Evolutionary conservation across 2,797 vertebrate genomes (phyloP), one percentile per base, ranked within the genome.

Genomic region (Smutsia temminckii): DNA sequence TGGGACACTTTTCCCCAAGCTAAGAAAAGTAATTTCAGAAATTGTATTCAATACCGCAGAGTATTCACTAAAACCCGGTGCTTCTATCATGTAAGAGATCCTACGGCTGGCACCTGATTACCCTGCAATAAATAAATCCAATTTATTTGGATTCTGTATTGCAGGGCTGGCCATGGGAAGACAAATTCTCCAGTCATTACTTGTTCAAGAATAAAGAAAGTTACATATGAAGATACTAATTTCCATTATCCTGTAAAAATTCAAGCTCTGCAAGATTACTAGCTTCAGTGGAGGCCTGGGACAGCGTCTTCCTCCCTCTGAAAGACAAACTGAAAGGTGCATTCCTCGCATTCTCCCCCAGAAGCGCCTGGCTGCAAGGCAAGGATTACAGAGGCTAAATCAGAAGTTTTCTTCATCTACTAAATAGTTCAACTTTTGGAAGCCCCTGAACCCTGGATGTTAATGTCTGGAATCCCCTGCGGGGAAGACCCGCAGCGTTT

Each of bases 271-370:
- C 94, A 66, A 75, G 93, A 46, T 64, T 14, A 20, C 57, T 1
- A 2, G 94, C 87, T 83, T 34, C 2, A 18, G 94, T 29, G 27
- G 51, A 12, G n/a, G 83, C 74, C 40, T 0, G 27, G 89, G 85
- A 29, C n/a, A 18, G 90, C 61, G 16, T 51, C 89, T 87, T 78
- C 63, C 90, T 85, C 64, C 72, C 78, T 78, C 83, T 29, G 72
- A 66, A 69, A 95, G 96, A 93, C 69, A 94, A 59, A 89, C 75
- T 64, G 32, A n/a, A 37, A 94, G 77, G 71, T 42, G 72, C 95
- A 68, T 95, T 93, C 93, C 74, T 85, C 3, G 37, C 93, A 75
- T 79, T 94, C 91, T 85, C 88, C 71, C 61, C 11, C 4, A 32
- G 49, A n/a, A 69, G 78, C n/a, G 49, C 59, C 71, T 25, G 9